A percentile compares a stretch with the other conserved stretches of the same genome.
Conservation (phyloP, 2,113 vertebrate genomes). For the Hydrochoerus hydrochaeris region DNA sequence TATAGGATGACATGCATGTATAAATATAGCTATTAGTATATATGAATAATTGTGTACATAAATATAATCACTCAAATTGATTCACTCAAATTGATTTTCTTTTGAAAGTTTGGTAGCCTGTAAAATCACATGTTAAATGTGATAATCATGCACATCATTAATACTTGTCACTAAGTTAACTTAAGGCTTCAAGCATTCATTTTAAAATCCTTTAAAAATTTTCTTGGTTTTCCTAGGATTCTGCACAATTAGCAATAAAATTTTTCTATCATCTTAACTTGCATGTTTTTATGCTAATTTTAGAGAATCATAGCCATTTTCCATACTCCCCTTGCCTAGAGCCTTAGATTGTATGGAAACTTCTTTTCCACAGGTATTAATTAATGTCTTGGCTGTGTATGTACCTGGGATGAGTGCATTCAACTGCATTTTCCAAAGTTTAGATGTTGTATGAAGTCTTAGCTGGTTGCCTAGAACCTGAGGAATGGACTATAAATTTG, state of each 20-base stretch:
- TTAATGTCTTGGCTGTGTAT: not conserved
- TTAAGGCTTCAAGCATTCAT: conserved; percentile 22
- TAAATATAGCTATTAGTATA: not conserved
- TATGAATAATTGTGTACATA: not conserved
- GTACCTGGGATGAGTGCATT: not conserved
- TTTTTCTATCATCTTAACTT: conserved; percentile 43
- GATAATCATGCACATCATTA: conserved; percentile 11
- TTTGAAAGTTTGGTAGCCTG: conserved; percentile 7
- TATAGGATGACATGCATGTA: not conserved
- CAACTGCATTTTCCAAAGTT: not conserved
- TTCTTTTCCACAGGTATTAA: conserved; percentile 2
- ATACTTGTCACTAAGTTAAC: not conserved
- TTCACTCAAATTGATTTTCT: not conserved
- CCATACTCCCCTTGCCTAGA: conserved; percentile 39
- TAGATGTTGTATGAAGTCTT: not conserved
- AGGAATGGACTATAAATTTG: not conserved
- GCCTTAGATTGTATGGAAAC: conserved; percentile 44
- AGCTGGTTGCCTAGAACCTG: not conserved
- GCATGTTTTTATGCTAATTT: conserved; percentile 12
- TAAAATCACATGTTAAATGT: not conserved
- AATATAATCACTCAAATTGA: not conserved
- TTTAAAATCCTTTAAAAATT: not conserved
- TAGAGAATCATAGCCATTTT: conserved; percentile 56
- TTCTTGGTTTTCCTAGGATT: not conserved
- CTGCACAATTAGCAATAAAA: conserved; percentile 5